Conservation (phyloP, 2,888 invertebrate species). For the Tenthredo scrophulariae region DNA sequence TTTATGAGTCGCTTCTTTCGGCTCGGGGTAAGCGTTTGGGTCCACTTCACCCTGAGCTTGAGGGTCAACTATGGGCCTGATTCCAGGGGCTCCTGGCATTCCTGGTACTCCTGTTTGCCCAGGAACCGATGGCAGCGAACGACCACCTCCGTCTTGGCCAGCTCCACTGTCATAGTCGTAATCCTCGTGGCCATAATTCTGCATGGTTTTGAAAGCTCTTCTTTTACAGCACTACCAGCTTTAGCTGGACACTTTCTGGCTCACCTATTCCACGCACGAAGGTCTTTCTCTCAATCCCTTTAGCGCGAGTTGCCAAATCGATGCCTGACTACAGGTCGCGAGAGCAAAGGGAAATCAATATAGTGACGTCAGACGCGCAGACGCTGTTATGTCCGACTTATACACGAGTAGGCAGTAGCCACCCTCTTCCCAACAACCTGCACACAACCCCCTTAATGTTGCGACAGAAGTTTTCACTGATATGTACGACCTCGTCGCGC, state of each 20-base stretch:
- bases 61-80: conserved; percentile 89
- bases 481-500: background rate
- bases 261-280: conserved; percentile 39
- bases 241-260: conserved; percentile 46
- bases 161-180: conserved; percentile 66
- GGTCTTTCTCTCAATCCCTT: conserved; percentile 66
- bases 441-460: conserved; percentile 29
- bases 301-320: conserved; percentile 69
- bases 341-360: conserved; percentile 43
- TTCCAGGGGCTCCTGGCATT: conserved; percentile 67
- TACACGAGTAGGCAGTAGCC: conserved; percentile 9
- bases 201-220: conserved; percentile 62
- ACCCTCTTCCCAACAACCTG: conserved; percentile 1
- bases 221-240: conserved; percentile 49
- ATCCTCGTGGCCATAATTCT: conserved; percentile 72
- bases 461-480: conserved; percentile 9
- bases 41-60: conserved; percentile 93
- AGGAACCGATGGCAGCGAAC: conserved; percentile 67
- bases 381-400: conserved; percentile 13
- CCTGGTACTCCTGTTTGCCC: conserved; percentile 28
- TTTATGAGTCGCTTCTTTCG: conserved; percentile 94
- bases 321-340: conserved; percentile 59
- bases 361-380: conserved; percentile 53
- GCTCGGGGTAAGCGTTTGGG: conserved; percentile 89
- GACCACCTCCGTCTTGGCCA: conserved; percentile 57